Conservation (phyloP, 2,888 invertebrate species). For the Dynastes hyllus region DNA sequence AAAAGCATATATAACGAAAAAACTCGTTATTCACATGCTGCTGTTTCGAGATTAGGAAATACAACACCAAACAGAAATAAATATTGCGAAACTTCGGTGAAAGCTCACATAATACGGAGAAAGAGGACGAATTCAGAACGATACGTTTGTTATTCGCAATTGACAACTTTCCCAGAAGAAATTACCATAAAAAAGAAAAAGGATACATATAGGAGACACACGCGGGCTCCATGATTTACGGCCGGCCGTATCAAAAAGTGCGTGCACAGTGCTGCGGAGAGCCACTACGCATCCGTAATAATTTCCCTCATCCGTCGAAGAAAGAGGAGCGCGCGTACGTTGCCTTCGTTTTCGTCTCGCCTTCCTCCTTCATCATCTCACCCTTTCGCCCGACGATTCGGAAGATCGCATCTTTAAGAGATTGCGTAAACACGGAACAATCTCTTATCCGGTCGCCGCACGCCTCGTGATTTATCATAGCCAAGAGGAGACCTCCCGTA, state of each 20-base stretch:
- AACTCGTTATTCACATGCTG: no score
- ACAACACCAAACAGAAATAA: no score
- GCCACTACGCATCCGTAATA: slow-evolving; percentile 33
- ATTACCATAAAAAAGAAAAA: slow-evolving; percentile 41
- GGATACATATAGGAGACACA: slow-evolving; percentile 29
- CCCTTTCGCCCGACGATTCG: slow-evolving; percentile 13
- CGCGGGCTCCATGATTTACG: slow-evolving; percentile 22
- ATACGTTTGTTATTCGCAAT: slow-evolving; percentile 41
- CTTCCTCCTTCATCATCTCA: background rate
- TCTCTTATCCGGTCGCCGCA: slow-evolving; percentile 46
- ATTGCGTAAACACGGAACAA: slow-evolving; percentile 48
- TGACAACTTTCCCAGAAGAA: slow-evolving; percentile 35
- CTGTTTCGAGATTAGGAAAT: no score
- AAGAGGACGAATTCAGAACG: slow-evolving; percentile 1
- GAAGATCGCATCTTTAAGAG: slow-evolving; percentile 46
- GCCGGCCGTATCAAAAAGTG: slow-evolving; percentile 39
- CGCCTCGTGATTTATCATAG: slow-evolving; percentile 47
- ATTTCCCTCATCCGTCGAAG: slow-evolving; percentile 22
- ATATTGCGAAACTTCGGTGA: background rate
- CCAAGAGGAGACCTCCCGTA: slow-evolving; percentile 32
- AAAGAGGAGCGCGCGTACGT: background rate
- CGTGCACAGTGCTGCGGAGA: slow-evolving; percentile 23
- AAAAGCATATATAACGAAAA: no score
- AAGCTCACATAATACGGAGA: slow-evolving; percentile 24
- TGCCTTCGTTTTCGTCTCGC: background rate